Evolutionary conservation across 2,888 invertebrate genomes (phyloP).

Genomic region (Petrolisthes cinctipes): DNA sequence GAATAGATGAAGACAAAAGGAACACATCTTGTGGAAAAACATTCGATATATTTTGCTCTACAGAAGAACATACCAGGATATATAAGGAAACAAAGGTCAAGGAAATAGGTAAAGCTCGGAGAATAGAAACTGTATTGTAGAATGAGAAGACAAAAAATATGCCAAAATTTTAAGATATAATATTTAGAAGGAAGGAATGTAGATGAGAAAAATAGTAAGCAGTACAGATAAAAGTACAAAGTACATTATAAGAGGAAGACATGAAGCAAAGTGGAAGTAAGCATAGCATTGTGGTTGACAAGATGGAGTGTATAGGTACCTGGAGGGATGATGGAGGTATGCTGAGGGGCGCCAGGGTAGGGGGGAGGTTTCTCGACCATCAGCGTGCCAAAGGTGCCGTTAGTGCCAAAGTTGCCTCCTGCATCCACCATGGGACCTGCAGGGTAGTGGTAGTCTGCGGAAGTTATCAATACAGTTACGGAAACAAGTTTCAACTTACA

Average conservation of each 20-base stretch:
- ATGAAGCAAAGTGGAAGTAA: not conserved
- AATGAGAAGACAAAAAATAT: no score
- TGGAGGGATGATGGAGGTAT: constrained; percentile 55
- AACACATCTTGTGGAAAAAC: not conserved
- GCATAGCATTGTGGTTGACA: not conserved
- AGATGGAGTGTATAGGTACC: constrained; percentile 14
- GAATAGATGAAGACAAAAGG: not conserved
- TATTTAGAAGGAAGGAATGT: not conserved
- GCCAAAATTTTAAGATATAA: not conserved
- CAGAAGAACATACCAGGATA: no score
- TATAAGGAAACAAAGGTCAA: no score
- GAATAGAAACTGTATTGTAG: no score
- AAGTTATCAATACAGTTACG: not conserved
- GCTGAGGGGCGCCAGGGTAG: constrained; percentile 57
- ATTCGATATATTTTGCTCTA: no score
- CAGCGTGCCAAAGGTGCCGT: constrained; percentile 62
- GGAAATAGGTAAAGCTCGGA: no score
- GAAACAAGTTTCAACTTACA: not conserved
- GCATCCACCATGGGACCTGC: constrained; percentile 28
- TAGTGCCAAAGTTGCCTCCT: constrained; percentile 54
- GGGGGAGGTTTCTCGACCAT: constrained; percentile 64
- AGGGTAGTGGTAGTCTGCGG: not conserved
- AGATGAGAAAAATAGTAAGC: not conserved
- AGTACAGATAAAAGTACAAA: not conserved
- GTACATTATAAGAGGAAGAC: not conserved